Evolutionary conservation across 2,888 invertebrate genomes (phyloP).

Genomic region (Palloptera scutellata): DNA sequence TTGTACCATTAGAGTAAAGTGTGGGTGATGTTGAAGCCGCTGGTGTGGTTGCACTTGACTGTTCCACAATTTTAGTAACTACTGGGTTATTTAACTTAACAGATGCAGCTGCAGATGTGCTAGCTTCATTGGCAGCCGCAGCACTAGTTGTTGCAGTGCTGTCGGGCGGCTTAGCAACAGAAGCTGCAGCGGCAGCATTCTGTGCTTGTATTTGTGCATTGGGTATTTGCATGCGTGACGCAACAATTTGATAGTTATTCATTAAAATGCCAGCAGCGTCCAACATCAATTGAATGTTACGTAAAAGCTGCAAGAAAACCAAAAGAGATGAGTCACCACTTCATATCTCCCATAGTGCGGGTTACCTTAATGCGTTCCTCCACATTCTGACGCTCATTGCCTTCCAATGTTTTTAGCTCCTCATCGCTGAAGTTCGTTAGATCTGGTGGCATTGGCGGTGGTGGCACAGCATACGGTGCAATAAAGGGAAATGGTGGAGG

Average conservation of each 20-base stretch:
- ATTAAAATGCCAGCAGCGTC: conserved; percentile 94
- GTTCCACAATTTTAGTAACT: conserved; percentile 8
- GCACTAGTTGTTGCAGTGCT: conserved; percentile 31
- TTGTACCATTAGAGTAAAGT: not conserved
- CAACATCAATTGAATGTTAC: conserved; percentile 86
- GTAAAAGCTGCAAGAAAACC: conserved; percentile 71
- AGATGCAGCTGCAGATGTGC: conserved; percentile 46
- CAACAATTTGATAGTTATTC: conserved; percentile 87
- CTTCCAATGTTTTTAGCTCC: conserved; percentile 89
- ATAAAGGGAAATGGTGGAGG: conserved; percentile 69
- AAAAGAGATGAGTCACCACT: conserved; percentile 8
- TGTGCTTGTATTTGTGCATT: conserved; percentile 4
- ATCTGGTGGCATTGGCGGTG: conserved; percentile 80
- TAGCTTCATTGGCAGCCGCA: conserved; percentile 38
- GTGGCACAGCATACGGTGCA: conserved; percentile 68
- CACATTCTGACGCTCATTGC: conserved; percentile 83
- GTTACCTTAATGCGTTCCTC: conserved; percentile 85
- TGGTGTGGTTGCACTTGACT: not conserved
- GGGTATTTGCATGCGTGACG: conserved; percentile 56
- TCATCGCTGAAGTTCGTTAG: conserved; percentile 80
- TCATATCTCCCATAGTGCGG: not conserved
- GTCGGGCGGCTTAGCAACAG: conserved; percentile 25
- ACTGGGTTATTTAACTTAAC: not conserved
- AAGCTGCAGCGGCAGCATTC: conserved; percentile 28
- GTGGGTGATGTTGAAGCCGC: conserved; percentile 36